Percentiles rank a stretch among this genome's conserved stretches.
phyloP scores from a whole-genome alignment of 2,797 vertebrate genomes.

The Lacerta bilineata region DNA sequence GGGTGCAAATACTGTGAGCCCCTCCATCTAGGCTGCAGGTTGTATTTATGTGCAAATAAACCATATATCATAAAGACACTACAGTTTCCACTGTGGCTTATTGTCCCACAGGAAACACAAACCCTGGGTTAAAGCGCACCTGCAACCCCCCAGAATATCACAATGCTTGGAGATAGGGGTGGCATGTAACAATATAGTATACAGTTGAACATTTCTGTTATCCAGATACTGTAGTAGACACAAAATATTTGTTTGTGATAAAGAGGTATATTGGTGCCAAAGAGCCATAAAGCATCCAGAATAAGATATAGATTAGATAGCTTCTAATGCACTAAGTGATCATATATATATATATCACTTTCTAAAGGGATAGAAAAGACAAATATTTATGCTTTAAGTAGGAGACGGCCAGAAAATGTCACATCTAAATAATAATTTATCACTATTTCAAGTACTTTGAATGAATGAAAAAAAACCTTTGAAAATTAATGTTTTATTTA shows the following conservation, averaged over 20 bases:
- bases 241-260: neutral
- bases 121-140: too few species aligned
- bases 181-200: neutral
- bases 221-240: neutral
- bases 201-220: neutral
- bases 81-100: too few species aligned
- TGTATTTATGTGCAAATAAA: too few species aligned
- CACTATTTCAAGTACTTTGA: neutral
- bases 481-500: neutral
- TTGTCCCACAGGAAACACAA: too few species aligned
- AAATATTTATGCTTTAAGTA: neutral
- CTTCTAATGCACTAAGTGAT: neutral
- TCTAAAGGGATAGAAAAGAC: neutral
- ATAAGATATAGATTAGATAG: neutral
- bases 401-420: neutral
- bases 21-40: too few species aligned
- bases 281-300: neutral
- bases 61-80: too few species aligned
- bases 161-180: too few species aligned
- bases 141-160: too few species aligned
- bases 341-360: neutral
- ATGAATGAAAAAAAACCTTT: constrained; percentile 26
- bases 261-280: neutral
- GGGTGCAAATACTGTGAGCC: too few species aligned
- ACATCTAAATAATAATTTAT: neutral